Conservation (phyloP, 2,797 vertebrate species). For the Pipistrellus nathusii region DNA sequence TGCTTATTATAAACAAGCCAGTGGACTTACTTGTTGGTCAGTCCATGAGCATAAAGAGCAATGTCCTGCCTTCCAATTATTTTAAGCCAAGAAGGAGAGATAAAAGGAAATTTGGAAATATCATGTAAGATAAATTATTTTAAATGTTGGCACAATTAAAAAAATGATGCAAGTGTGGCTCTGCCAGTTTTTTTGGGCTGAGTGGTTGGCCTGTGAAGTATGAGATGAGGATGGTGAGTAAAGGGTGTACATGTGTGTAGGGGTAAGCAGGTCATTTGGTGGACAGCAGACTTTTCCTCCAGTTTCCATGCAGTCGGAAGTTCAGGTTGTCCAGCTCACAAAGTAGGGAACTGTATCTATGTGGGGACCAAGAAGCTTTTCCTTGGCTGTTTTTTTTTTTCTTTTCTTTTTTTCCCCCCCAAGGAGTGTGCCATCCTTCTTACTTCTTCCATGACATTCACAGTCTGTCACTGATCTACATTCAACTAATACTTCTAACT, state of each 20-base stretch:
- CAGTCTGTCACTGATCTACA: accelerated
- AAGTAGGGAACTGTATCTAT: accelerated
- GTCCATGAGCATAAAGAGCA: neutral
- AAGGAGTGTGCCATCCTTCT: neutral
- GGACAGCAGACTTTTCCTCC: too few species aligned
- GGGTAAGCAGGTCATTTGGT: neutral
- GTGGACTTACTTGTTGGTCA: neutral
- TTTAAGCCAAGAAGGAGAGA: neutral
- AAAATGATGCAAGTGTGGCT: too few species aligned
- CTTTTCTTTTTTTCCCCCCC: too few species aligned
- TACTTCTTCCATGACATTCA: neutral
- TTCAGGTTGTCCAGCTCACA: too few species aligned
- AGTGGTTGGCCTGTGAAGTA: neutral
- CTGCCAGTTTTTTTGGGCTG: too few species aligned
- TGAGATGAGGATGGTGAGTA: neutral
- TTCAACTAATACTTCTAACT: too few species aligned
- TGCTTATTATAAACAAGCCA: neutral
- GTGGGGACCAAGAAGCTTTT: accelerated
- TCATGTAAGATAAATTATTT: accelerated
- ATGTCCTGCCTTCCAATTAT: neutral
- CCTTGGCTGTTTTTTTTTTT: too few species aligned
- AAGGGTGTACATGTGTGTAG: neutral
- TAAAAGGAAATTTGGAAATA: neutral
- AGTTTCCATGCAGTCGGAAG: accelerated
- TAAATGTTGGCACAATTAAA: neutral